Conservation (phyloP, 2,797 vertebrate species). For the Propithecus deckenii region DNA sequence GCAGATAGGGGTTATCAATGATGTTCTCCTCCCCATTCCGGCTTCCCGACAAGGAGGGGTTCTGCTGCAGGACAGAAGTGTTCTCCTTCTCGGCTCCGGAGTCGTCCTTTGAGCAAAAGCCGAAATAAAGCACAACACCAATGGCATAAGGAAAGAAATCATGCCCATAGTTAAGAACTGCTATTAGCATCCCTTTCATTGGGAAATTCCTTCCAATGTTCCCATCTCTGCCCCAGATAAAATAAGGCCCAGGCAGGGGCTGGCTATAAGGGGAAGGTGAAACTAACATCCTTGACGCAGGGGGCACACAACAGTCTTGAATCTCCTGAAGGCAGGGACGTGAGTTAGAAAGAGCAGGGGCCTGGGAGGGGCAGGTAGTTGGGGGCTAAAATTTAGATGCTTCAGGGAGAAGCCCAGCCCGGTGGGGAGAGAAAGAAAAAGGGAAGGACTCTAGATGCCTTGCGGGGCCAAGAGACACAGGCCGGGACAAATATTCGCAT, state of each 20-base stretch:
- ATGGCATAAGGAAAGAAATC: background rate
- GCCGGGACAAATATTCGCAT: background rate
- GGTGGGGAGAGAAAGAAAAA: background rate
- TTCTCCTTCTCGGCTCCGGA: constrained; percentile 95
- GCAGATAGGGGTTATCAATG: constrained; percentile 97
- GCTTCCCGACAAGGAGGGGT: constrained; percentile 86
- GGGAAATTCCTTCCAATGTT: background rate
- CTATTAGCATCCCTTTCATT: background rate
- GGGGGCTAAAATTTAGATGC: background rate
- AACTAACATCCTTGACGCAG: background rate
- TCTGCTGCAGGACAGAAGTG: constrained; percentile 91
- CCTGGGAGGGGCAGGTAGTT: background rate
- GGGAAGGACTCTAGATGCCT: background rate
- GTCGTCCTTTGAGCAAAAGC: constrained; percentile 89
- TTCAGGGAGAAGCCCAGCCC: background rate
- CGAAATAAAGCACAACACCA: constrained; percentile 60
- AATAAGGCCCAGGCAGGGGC: background rate
- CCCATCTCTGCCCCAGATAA: background rate
- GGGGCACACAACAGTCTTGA: too few relatives aligned
- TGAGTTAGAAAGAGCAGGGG: background rate
- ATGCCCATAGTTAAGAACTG: background rate
- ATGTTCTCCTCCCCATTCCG: constrained; percentile 93
- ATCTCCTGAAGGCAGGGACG: background rate
- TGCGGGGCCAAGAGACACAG: background rate
- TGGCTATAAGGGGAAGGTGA: background rate